A percentile compares a stretch with the other conserved stretches of the same genome.
These are phyloP conservation scores for Schizopygopsis malacanthus DNA, from an alignment of 2,797 vertebrate species.

Conservation along the genomic window DNA sequence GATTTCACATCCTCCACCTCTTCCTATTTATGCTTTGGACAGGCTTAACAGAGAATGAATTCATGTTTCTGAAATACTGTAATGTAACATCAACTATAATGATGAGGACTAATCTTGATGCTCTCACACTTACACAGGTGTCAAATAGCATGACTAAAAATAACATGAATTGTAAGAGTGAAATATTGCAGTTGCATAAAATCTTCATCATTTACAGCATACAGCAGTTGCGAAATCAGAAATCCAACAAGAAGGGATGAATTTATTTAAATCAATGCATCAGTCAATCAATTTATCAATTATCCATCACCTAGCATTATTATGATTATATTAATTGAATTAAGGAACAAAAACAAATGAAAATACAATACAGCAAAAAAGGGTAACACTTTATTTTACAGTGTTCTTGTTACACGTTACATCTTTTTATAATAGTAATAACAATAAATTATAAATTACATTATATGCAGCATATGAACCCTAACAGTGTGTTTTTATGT, in stretches of 20 bases:
- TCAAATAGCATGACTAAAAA: neutral
- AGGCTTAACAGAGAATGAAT: neutral
- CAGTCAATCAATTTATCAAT: neutral
- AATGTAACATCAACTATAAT: neutral
- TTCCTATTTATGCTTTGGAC: neutral
- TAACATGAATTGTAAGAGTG: neutral
- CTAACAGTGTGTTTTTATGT: too few species aligned
- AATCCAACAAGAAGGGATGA: neutral
- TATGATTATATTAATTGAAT: neutral
- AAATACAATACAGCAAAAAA: neutral
- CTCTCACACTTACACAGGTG: slow-evolving; percentile 5
- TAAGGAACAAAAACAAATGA: neutral
- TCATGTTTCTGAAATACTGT: neutral
- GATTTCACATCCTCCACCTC: neutral
- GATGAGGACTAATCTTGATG: neutral
- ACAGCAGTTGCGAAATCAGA: neutral
- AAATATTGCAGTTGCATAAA: slow-evolving; percentile 6
- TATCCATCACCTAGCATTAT: neutral
- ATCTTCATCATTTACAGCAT: neutral
- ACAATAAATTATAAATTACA: neutral
- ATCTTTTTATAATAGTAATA: neutral
- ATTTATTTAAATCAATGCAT: neutral
- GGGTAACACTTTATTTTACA: neutral
- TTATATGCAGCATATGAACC: neutral
- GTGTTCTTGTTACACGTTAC: neutral